Conservation (phyloP, 1,140 invertebrate species). For the Anastrepha ludens region DNA sequence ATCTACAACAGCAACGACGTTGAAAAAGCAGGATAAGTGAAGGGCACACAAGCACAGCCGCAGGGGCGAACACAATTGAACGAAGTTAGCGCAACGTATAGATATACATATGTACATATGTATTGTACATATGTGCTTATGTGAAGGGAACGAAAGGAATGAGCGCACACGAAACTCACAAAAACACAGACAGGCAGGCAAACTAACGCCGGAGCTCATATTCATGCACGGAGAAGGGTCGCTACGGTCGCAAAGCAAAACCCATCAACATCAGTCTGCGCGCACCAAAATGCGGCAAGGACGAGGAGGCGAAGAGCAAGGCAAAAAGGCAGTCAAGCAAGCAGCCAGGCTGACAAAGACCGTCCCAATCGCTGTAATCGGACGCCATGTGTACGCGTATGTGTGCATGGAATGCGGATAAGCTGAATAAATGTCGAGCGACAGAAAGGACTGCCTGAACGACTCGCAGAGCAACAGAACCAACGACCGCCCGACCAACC, state of each 20-base stretch:
- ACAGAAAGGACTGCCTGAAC: background rate
- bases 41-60: conserved; percentile 56
- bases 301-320: background rate
- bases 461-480: background rate
- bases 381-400: background rate
- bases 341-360: background rate
- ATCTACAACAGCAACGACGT: conserved; percentile 51
- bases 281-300: background rate
- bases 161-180: conserved; percentile 2
- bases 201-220: conserved; percentile 37
- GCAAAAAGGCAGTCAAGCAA: conserved; percentile 35
- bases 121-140: background rate
- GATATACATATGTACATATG: background rate
- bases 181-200: background rate
- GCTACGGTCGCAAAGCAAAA: conserved; percentile 54
- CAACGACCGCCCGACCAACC: background rate
- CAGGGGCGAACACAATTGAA: conserved; percentile 42
- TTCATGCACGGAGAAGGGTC: conserved; percentile 15
- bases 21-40: conserved; percentile 53
- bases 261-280: conserved; percentile 47
- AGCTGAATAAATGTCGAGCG: conserved; percentile 25
- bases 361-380: conserved; percentile 48
- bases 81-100: background rate
- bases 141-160: background rate
- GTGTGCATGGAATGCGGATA: conserved; percentile 52